Percentiles rank a stretch among this genome's conserved stretches.
phyloP scores from a whole-genome alignment of 92 coral and sea anemone genomes.

The Chrysogorgia sp. region DNA sequence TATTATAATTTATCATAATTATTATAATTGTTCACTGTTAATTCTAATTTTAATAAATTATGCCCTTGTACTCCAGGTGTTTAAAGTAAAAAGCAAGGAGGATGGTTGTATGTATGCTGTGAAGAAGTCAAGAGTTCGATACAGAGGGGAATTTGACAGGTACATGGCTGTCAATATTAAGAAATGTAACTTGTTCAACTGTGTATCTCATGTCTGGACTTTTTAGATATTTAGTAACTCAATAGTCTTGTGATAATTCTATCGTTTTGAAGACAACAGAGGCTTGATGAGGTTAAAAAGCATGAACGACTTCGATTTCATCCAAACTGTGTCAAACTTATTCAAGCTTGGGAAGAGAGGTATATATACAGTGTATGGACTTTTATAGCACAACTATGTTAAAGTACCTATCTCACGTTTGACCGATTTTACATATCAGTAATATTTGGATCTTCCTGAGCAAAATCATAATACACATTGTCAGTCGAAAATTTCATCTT shows the following conservation, averaged over 20 bases:
- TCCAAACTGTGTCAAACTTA: constrained; percentile 88
- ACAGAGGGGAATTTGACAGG: constrained; percentile 98
- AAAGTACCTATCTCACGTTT: too few species aligned
- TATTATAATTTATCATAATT: constrained; percentile 2
- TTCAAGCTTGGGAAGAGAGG: constrained; percentile 99
- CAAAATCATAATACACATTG: too few species aligned
- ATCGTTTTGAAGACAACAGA: constrained; percentile 65
- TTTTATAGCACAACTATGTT: neutral
- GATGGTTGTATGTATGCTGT: constrained; percentile 89
- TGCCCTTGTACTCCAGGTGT: constrained; percentile 59
- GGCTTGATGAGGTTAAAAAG: constrained; percentile 93
- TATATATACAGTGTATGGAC: neutral
- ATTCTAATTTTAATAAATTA: neutral
- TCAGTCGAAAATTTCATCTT: too few species aligned
- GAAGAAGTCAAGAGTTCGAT: constrained; percentile 90
- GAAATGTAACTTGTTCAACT: neutral
- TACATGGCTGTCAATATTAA: constrained; percentile 25
- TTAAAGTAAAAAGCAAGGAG: constrained; percentile 89
- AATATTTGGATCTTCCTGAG: neutral
- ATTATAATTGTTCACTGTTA: neutral
- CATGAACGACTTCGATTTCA: constrained; percentile 79
- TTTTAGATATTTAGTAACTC: neutral
- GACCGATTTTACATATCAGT: too few species aligned
- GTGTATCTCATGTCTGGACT: neutral
- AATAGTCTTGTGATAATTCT: neutral